Evolutionary conservation across 2,888 invertebrate genomes (phyloP), one percentile per base, ranked within the genome.

Genomic region (Selenia dentaria): DNA sequence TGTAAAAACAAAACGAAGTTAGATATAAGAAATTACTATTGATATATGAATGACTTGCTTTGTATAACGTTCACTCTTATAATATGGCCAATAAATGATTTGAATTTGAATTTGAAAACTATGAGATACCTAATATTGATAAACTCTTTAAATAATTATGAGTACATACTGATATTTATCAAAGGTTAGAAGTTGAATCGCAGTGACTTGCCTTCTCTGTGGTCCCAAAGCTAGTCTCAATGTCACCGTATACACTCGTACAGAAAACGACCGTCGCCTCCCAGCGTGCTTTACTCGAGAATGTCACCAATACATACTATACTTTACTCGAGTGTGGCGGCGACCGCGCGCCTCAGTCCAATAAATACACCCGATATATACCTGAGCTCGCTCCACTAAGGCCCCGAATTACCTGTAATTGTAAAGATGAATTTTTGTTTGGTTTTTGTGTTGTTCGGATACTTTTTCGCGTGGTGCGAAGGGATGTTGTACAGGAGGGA

Each of bases 321-420:
- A 86, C 81, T 84, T 84, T 88, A 87, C 85, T 78, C 78, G 79
- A 79, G 77, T 75, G 74, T 75, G 75, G 73, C 69, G 69, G 78
- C 73, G 83, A 73, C 63, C 79, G 70, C 69, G 68, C 77, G 77
- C 82, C 74, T 77, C 71, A 81, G 83, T 85, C 84, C 79, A 86
- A 88, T 87, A 87, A 88, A 87, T 82, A 86, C 80, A 79, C 70
- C 72, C 83, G 79, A 87, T 80, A 87, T 86, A 88, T 83, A 85
- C 74, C 79, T 69, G 32, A 13, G 35, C 70, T 79, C 78, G 77
- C 46, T 62, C 62, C 62, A 29, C 74, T 79, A 80, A 78, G 80
- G 80, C 82, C 80, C 81, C 72, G 64, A 79, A 81, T 75, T 74
- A 72, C 72, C 80, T 75, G 77, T 70, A 73, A 73, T 80, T 79